These are phyloP conservation scores for Philopedon plagiatum DNA, from an alignment of 2,888 invertebrate species.

Conservation along the genomic window DNA sequence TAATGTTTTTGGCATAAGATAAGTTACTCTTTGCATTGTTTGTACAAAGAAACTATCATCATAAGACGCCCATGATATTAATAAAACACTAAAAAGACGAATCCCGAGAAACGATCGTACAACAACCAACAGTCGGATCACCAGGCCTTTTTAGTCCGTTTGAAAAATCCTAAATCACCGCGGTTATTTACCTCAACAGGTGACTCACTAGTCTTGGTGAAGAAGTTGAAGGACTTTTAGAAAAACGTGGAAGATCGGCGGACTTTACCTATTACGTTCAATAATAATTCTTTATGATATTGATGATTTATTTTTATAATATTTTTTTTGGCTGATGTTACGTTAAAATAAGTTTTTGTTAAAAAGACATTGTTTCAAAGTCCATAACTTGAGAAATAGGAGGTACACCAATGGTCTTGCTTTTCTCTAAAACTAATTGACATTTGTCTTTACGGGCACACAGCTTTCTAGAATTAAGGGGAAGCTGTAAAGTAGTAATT, in stretches of 20 bases:
- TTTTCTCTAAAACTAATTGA: not conserved
- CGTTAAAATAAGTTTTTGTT: not conserved
- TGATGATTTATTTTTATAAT: too few relatives aligned
- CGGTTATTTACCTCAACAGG: slow-evolving; percentile 39
- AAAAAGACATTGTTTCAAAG: not conserved
- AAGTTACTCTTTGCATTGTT: too few relatives aligned
- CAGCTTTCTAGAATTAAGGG: not conserved
- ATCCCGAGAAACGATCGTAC: slow-evolving; percentile 2
- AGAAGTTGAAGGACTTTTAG: not conserved
- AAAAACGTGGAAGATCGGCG: not conserved
- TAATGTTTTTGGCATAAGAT: too few relatives aligned
- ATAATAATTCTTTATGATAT: not conserved
- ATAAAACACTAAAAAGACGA: slow-evolving; percentile 4
- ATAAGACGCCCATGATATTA: not conserved
- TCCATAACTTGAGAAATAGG: not conserved
- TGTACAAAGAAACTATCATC: not conserved
- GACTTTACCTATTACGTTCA: not conserved
- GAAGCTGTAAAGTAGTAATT: not conserved
- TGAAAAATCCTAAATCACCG: slow-evolving; percentile 24
- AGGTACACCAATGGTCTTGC: not conserved
- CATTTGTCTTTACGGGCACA: not conserved
- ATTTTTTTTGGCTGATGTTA: too few relatives aligned
- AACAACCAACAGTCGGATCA: not conserved
- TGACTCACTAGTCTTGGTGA: slow-evolving; percentile 21
- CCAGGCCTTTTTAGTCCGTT: slow-evolving; percentile 30